Conservation (phyloP, 2,888 invertebrate genomes). For the Xanthorhoe designata region DNA sequence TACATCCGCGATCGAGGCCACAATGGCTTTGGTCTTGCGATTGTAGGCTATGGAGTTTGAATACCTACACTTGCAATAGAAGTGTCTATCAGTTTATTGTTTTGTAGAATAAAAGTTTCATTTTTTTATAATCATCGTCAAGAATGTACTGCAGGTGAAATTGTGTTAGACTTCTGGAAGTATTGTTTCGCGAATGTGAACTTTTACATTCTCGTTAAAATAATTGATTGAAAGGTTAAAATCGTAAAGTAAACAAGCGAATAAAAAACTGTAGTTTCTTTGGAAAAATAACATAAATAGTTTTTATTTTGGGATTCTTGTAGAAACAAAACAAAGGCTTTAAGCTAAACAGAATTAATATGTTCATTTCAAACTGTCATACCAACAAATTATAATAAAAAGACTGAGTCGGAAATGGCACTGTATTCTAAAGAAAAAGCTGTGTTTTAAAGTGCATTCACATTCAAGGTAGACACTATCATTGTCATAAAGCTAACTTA, state of each 20-base stretch:
- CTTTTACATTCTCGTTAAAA: no score
- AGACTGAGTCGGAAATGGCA: background rate
- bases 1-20: slow-evolving; percentile 29
- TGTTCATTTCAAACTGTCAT: slow-evolving; percentile 5
- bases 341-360: background rate
- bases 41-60: slow-evolving; percentile 11
- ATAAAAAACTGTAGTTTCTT: no score
- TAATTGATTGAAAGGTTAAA: no score
- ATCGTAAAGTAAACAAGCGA: no score
- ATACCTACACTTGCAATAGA: slow-evolving; percentile 12
- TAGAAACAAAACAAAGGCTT: background rate
- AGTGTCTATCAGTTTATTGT: slow-evolving; percentile 7
- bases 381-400: slow-evolving; percentile 15
- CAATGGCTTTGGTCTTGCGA: slow-evolving; percentile 32
- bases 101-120: background rate
- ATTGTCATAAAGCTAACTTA: slow-evolving; percentile 39
- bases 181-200: no score
- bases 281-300: no score
- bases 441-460: slow-evolving; percentile 22
- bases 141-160: no score
- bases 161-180: no score
- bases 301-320: background rate
- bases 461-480: slow-evolving; percentile 30
- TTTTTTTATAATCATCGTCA: background rate
- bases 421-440: slow-evolving; percentile 9